Base-by-base conservation (phyloP, 2,113 vertebrate species). In the Ellobius talpinus region DNA sequence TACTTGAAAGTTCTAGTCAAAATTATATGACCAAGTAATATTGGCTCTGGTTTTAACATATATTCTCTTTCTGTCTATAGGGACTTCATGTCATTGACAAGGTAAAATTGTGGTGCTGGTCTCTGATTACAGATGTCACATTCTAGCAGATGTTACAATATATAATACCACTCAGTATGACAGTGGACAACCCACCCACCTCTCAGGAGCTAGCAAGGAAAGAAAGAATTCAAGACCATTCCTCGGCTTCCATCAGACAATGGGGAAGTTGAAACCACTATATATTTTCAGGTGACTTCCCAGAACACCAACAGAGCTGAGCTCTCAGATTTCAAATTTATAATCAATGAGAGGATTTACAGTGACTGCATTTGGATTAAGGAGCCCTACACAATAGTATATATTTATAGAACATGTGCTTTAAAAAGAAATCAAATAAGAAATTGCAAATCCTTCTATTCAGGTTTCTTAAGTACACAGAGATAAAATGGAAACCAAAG, bases 401-500 rank as follows among this genome's bases (percentile, higher is more conserved):
- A 95, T 96, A 96, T 97, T 97, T 97, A 97, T 76, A 96, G 70
- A 39, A 73, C 63, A 93, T 93, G 70, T 95, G 79, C 94, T 98
- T 88, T 7, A 95, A 96, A 16, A 97, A 98, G 73, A 97, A 98
- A 97, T 97, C 96, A 96, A 94, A 73, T 66, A 89, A 97, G 88
- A 95, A 97, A 97, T 97, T 97, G 91, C 89, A 98, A 97, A 96
- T 33, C 86, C 88, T 90, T 63, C 89, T 96, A 97, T 98, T 98
- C 94, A 96, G 95, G 94, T 93, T 77, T 95, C 97, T 90, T 97
- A 98, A 98, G 95, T 81, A 96, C 90, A 96, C 90, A 94, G 95
- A 97, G 96, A 95, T 96, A 95, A 98, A 98, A 98, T 96, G 45
- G 90, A 98, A 97, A 97, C 97, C 86, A 94, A 97, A 98, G 98